A percentile compares a stretch with the other conserved stretches of the same genome.
These are phyloP conservation scores for Ormyrus labotus DNA, from an alignment of 2,888 invertebrate genomes.

Conservation along the genomic window DNA sequence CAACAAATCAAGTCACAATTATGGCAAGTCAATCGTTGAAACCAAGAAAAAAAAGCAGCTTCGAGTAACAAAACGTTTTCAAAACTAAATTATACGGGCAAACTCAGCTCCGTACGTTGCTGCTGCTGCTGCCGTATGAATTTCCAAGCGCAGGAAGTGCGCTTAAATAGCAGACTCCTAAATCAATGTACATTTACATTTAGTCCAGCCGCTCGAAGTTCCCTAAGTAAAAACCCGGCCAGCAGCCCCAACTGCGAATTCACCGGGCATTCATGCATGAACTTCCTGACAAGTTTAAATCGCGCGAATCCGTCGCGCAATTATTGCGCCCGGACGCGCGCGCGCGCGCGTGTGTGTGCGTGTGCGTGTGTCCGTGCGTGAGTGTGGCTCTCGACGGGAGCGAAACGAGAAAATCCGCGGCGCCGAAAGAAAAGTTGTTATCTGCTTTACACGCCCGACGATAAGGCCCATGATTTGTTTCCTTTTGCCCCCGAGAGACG, in stretches of 20 bases:
- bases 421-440: conserved; percentile 73
- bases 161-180: conserved; percentile 47
- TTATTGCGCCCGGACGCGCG: conserved; percentile 13
- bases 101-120: background rate
- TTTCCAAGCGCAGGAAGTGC: conserved; percentile 39
- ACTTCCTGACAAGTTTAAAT: conserved; percentile 74
- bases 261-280: conserved; percentile 72
- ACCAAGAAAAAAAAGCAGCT: too few species aligned
- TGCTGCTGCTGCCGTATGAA: conserved; percentile 33
- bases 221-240: conserved; percentile 51
- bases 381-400: background rate
- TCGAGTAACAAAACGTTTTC: background rate
- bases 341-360: background rate
- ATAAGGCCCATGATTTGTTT: conserved; percentile 74
- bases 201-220: conserved; percentile 40
- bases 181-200: conserved; percentile 52
- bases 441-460: conserved; percentile 64
- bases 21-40: too few species aligned
- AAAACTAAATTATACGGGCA: conserved; percentile 34
- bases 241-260: conserved; percentile 44
- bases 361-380: background rate
- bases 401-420: conserved; percentile 56
- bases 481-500: conserved; percentile 64
- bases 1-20: too few species aligned
- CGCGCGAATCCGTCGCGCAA: conserved; percentile 65